Evolutionary conservation across 2,113 vertebrate genomes (phyloP), one percentile per base, ranked within the genome.

Genomic region (Pangasianodon hypophthalmus): DNA sequence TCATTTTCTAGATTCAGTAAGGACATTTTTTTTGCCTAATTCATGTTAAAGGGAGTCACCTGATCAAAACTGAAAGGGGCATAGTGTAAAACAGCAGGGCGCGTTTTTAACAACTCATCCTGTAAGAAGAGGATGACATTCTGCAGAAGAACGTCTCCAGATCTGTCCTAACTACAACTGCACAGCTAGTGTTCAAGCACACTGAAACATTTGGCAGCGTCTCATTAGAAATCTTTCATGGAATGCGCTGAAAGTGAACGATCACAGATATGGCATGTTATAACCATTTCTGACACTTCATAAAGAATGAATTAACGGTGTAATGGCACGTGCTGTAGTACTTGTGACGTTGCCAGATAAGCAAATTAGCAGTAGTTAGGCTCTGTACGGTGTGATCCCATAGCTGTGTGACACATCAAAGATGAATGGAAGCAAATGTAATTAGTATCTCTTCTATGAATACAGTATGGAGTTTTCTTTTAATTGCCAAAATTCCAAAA

Each of bases 11-110:
- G 94, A 96, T 96, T 96, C 95, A 95, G 93, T 95, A 93, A 94
- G 94, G 95, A 91, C 52, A 73, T 67, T 96, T 95, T 88, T 56
- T 56, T 56, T 56, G 16, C 54, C 54, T 96, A 95, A 96, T 96
- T 96, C 95, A 94, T 95, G 94, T 95, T 96, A 96, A 96, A 96
- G 96, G 91, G 94, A 96, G 94, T 96, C 94, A 97, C 95, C 95
- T 96, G 95, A 93, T 96, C 94, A 95, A 96, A 95, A 93, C 95
- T 96, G 95, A 94, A 95, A 93, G 95, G 93, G 94, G 94, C 94
- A 94, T 93, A 93, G 92, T 93, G 92, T 94, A 95, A 46, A 75
- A 94, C 92, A 92, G 93, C 48, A 95, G 91, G 91, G 92, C 89
- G 93, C 93, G 93, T 91, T 94, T 95, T 94, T 95, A 60, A 62